Evolutionary conservation across 2,797 vertebrate genomes (phyloP).

Genomic region (Bufotes viridis): DNA sequence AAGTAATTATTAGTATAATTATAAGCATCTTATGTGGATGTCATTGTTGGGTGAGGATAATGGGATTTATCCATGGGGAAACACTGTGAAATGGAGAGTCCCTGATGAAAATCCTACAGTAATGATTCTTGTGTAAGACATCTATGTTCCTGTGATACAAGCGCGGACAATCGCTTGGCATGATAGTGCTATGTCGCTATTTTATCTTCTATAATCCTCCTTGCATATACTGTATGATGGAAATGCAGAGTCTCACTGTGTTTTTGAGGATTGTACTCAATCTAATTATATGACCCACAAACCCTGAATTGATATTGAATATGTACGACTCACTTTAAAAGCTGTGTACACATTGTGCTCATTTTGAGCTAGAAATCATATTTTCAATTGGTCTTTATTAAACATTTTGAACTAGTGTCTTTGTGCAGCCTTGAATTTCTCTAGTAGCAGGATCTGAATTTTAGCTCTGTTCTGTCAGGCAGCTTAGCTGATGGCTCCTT

Average conservation of each 20-base stretch:
- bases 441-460: no score
- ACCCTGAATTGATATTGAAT: not conserved
- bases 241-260: not conserved
- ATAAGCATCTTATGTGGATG: slow-evolving; percentile 12
- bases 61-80: slow-evolving; percentile 25
- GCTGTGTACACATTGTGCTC: no score
- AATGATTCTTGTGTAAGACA: slow-evolving; percentile 20
- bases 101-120: slow-evolving; percentile 10
- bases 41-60: slow-evolving; percentile 16
- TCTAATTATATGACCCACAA: not conserved
- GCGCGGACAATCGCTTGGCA: not conserved
- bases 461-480: no score
- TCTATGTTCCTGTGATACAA: not conserved
- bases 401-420: no score
- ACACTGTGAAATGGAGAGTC: slow-evolving; percentile 5
- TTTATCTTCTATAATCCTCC: slow-evolving; percentile 25
- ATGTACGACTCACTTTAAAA: not conserved
- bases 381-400: no score
- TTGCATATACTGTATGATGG: not conserved
- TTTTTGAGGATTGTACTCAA: not conserved
- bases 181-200: slow-evolving; percentile 12
- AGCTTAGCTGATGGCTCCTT: no score
- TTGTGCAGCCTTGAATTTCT: no score
- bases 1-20: slow-evolving; percentile 31
- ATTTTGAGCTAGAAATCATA: no score